phyloP scores from a whole-genome alignment of 2,113 vertebrate genomes.

The Menura novaehollandiae region DNA sequence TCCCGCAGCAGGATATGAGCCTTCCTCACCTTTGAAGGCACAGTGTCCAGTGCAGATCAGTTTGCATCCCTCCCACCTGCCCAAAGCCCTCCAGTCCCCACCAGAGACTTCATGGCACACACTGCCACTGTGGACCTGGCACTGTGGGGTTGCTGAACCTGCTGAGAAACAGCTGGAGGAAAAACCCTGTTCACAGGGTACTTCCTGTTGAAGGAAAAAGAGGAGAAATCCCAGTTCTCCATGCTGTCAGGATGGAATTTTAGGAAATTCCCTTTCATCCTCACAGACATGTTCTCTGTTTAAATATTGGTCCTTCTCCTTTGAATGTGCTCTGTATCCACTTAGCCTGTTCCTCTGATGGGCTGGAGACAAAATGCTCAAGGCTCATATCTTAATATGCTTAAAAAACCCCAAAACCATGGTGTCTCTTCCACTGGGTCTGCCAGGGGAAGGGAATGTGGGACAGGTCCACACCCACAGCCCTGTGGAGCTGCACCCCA shows the following conservation, averaged over 20 bases:
- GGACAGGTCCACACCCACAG: not conserved
- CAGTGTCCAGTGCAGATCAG: not conserved
- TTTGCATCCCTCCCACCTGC: not conserved
- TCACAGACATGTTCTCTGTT: not conserved
- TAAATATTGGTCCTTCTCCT: not conserved
- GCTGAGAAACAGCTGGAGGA: not conserved
- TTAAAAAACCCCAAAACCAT: not conserved
- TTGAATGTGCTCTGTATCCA: not conserved
- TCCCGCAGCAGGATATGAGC: not conserved
- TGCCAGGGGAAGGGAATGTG: not conserved
- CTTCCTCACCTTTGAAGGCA: not conserved
- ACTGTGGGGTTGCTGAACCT: not conserved
- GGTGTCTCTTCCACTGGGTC: not conserved
- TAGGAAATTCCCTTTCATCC: not conserved
- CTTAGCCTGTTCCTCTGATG: not conserved
- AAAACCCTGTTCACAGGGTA: not conserved
- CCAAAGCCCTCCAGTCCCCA: not conserved
- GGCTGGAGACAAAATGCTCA: not conserved
- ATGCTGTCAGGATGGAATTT: not conserved
- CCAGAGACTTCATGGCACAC: not conserved
- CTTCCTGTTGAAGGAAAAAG: not conserved
- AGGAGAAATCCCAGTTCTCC: not conserved
- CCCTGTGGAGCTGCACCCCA: not conserved
- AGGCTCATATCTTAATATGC: not conserved
- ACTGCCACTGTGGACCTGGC: not conserved